Evolutionary conservation across 2,113 vertebrate species (phyloP).

Genomic region (Bombycilla garrulus): DNA sequence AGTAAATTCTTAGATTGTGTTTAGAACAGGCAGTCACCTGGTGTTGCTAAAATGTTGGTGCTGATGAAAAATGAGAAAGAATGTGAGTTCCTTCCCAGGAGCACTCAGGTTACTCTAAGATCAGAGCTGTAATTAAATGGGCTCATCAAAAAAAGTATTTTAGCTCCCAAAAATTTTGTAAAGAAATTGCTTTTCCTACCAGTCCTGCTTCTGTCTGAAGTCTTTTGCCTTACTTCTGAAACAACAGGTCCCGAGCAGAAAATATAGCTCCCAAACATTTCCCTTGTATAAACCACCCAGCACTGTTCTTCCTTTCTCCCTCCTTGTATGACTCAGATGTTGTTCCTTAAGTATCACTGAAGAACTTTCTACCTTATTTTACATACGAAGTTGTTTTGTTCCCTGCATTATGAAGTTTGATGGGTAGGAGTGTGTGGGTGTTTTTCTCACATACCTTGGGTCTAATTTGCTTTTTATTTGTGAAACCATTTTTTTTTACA

Average conservation of each 20-base stretch:
- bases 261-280: neutral
- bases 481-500: neutral
- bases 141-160: neutral
- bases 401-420: neutral
- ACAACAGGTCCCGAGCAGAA: neutral
- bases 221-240: neutral
- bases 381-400: neutral
- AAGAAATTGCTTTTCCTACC: neutral
- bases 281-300: neutral
- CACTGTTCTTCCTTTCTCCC: neutral
- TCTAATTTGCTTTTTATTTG: slow-evolving; percentile 15
- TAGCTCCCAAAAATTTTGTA: neutral
- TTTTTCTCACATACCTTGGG: neutral
- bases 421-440: neutral
- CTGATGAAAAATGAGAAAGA: neutral
- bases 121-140: neutral
- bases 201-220: neutral
- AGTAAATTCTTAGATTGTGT: neutral
- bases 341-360: neutral
- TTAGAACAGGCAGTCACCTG: neutral
- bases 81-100: neutral
- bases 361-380: neutral
- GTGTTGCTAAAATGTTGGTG: neutral
- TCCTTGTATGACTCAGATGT: neutral
- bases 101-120: neutral